A percentile compares a stretch with the other conserved stretches of the same genome.
Evolutionary conservation across 2,113 vertebrate species (phyloP).

Genomic region (Protomyctophum bolini): DNA sequence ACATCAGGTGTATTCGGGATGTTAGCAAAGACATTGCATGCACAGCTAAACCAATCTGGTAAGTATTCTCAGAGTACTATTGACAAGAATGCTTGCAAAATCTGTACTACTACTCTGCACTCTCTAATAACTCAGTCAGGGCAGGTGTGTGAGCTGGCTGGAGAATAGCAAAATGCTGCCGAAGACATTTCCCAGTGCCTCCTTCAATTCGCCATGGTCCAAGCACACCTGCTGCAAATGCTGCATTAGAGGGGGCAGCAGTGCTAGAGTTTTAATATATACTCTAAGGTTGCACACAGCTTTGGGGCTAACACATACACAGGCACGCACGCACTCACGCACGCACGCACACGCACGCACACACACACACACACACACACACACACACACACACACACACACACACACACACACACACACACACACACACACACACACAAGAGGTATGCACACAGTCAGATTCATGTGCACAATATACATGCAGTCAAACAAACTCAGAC

Average conservation of each 20-base stretch:
- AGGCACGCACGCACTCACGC: constrained; percentile 18
- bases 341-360: neutral
- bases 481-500: neutral
- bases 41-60: too few relatives aligned
- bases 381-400: too few relatives aligned
- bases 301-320: neutral
- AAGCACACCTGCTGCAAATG: constrained; percentile 56
- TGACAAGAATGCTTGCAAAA: too few relatives aligned
- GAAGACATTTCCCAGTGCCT: constrained; percentile 48
- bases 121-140: constrained; percentile 41
- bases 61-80: too few relatives aligned
- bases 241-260: constrained; percentile 36
- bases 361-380: constrained; percentile 13
- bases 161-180: neutral
- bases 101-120: neutral
- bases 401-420: too few relatives aligned
- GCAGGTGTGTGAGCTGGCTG: constrained; percentile 9
- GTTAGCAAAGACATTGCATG: too few relatives aligned
- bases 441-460: too few relatives aligned
- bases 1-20: too few relatives aligned
- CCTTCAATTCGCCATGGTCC: constrained; percentile 36
- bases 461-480: too few relatives aligned
- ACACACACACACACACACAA: too few relatives aligned
- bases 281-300: neutral
- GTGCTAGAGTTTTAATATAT: constrained; percentile 1